Evolutionary conservation across 2,888 invertebrate genomes (phyloP), one percentile per base, ranked within the genome.

Genomic region (Argyresthia goedartella): DNA sequence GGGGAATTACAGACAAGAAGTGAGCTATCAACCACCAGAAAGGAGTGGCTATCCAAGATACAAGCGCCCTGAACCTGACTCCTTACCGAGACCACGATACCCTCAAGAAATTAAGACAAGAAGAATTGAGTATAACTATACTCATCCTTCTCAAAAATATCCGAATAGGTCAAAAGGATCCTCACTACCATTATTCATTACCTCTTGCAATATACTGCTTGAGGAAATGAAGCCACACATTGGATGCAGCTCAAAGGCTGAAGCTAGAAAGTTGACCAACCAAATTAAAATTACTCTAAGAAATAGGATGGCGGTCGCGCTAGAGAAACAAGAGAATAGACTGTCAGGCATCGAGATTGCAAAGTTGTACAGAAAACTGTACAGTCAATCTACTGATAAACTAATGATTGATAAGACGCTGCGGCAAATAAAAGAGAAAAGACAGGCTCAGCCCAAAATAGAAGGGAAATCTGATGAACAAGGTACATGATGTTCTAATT

Each of bases 371-470:
- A 59, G 67, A 47, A 33, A 52, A 46, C 16, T 34, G 25, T 59
- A 65, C 54, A 64, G 65, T 0, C 16, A n/a, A 13, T 34, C 47
- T 1, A 53, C 54, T 6, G 67, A 68, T 50, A 57, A 54, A 49
- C 51, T 47, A 8, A 55, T 68, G 14, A 52, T 67, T 33, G 51
- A 54, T 39, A 59, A 53, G 34, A 43, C 61, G 8, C 35, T 54
- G 33, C 49, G 56, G n/a, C 58, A 59, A 11, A 53, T 66, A 10
- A 57, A 52, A 15, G 55, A 33, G 4, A n/a, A 33, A 13, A 13
- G 25, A 11, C 44, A 42, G n/a, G 33, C 51, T 9, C 44, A 42
- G n/a, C 15, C 51, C 25, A 49, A 53, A 35, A 25, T 51, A 15
- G 46, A 52, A 11, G 44, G 39, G 35, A 45, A 50, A 15, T 50